Base-by-base conservation (phyloP, 2,113 vertebrate genomes). In the Erythrocercus mccallii region DNA sequence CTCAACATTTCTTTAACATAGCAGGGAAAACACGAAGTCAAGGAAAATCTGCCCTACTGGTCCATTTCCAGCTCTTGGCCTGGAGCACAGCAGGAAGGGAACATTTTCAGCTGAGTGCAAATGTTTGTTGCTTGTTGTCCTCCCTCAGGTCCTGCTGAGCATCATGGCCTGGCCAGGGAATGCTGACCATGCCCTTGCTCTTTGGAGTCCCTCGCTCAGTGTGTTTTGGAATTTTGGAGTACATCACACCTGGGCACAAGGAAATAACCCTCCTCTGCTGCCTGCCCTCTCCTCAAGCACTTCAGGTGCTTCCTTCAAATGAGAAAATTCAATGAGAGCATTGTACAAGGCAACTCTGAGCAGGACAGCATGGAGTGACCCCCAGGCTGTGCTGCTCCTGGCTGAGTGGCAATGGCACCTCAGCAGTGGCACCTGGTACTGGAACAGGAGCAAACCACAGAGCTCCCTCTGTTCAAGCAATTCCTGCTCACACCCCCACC, bases 21-120 rank as follows among this genome's bases (percentile, higher is more conserved):
- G 12, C 0, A 0, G 20, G 64, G 14, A 18, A 76, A 91, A n/a
- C 13, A 62, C 9, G 1, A 53, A 72, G 25, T 28, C 10, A n/a
- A 31, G 40, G 44, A 47, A 56, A 85, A 40, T 7, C 48, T 79
- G 57, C 40, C 7, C 6, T 30, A 8, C 28, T 30, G 24, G 2
- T 81, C 11, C 48, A 12, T 64, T 44, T 79, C 4, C n/a, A 92
- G 53, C 66, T 42, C 44, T 37, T 11, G 15, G 15, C 45, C 14
- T 5, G 37, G 45, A 78, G 5, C 16, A 23, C 25, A 12, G 25
- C 2, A 57, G 24, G 13, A 53, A 31, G 17, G 2, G 5, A 70
- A 20, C 3, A 4, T 24, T 87, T 65, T 30, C 54, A 74, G 37
- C 58, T n/a, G 47, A 45, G 53, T 45, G 60, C 60, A 78, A 71